Conservation (phyloP, 2,113 vertebrate species). For the Electrona antarctica region DNA sequence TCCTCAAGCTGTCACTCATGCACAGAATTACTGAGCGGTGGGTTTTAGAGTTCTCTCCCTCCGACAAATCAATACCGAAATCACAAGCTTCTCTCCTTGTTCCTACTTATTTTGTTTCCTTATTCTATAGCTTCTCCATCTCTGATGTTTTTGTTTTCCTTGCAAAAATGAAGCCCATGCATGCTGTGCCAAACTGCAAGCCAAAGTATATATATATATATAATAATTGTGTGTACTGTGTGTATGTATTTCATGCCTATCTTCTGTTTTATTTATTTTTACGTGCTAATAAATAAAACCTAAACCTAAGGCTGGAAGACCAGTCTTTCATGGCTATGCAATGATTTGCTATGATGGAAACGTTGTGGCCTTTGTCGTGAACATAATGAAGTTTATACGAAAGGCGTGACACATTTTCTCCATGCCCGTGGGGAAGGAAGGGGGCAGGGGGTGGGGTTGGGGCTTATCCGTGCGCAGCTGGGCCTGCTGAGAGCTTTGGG, state of each 20-base stretch:
- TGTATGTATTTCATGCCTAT: no score
- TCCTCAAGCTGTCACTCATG: background rate
- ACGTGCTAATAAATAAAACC: no score
- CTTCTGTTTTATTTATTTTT: no score
- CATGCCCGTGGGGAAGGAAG: background rate
- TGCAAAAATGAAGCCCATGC: background rate
- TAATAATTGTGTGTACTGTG: no score
- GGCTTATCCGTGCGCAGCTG: conserved; percentile 66
- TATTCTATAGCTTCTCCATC: background rate
- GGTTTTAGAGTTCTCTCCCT: no score
- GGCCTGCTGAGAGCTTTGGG: conserved; percentile 61
- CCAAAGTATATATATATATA: no score
- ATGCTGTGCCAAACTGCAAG: no score
- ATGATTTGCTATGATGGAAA: background rate
- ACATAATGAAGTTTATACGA: conserved; percentile 46
- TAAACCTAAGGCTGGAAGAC: no score
- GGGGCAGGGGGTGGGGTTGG: conserved; percentile 19
- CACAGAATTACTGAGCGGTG: conserved; percentile 2
- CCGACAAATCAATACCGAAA: no score
- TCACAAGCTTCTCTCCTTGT: no score
- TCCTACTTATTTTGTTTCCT: background rate
- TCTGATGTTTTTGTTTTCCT: background rate
- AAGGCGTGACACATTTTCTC: conserved; percentile 34
- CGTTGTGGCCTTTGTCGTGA: conserved; percentile 32
- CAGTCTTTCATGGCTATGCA: no score